phyloP scores from a whole-genome alignment of 2,113 vertebrate species.

The Crypturellus undulatus region DNA sequence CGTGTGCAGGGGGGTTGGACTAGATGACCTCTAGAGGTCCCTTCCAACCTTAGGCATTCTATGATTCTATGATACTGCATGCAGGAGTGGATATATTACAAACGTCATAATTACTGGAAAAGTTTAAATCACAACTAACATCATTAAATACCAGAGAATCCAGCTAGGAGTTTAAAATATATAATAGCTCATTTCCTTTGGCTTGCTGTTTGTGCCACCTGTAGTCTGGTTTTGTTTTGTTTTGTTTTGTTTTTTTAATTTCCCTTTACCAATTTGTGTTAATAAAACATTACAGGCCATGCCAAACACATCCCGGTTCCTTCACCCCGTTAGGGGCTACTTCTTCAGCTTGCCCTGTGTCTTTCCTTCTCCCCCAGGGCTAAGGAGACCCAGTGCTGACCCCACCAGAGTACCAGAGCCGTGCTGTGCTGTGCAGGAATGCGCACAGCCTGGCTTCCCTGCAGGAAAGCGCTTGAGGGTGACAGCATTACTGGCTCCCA shows the following conservation, averaged over 20 bases:
- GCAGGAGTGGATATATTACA: background rate
- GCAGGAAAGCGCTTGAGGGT: background rate
- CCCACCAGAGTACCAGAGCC: background rate
- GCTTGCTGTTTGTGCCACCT: background rate
- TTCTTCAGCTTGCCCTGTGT: background rate
- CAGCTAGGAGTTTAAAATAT: background rate
- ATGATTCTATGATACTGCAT: rapidly evolving
- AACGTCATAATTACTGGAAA: background rate
- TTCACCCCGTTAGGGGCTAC: background rate
- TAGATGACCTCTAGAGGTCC: no score
- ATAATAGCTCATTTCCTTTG: background rate
- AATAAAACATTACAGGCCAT: background rate
- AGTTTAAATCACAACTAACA: background rate
- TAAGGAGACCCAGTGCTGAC: background rate
- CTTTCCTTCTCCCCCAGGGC: background rate
- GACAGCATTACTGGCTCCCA: background rate
- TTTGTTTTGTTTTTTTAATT: background rate
- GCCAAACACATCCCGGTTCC: background rate
- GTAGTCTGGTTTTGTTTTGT: background rate
- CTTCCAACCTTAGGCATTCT: no score
- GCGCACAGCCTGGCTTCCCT: background rate
- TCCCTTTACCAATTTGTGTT: background rate
- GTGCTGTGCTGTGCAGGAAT: background rate
- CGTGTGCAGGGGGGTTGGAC: no score
- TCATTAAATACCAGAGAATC: background rate